Percentiles rank a stretch among this genome's conserved stretches.
These are phyloP conservation scores for Zalophus californianus DNA, from an alignment of 2,797 vertebrate genomes.

Conservation along the genomic window DNA sequence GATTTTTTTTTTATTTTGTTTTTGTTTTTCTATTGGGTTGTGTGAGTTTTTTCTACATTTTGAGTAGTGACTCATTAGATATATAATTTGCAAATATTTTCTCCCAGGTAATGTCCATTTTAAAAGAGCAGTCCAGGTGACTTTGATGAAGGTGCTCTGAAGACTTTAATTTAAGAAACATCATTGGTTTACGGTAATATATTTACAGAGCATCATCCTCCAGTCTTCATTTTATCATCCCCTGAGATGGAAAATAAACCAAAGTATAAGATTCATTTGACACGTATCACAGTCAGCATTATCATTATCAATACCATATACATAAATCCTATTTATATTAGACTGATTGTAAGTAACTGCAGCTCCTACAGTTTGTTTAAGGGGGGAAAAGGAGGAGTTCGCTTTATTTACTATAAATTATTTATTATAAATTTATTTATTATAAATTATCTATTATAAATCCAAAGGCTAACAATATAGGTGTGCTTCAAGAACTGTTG, in stretches of 20 bases:
- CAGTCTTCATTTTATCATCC: neutral
- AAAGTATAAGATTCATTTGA: neutral
- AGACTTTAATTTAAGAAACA: neutral
- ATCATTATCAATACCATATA: neutral
- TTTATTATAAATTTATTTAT: neutral
- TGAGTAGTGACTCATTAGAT: neutral
- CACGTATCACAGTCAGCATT: neutral
- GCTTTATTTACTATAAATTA: neutral
- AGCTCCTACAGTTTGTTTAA: neutral
- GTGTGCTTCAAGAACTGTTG: neutral
- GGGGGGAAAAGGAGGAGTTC: neutral
- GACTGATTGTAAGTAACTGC: neutral
- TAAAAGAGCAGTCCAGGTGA: neutral
- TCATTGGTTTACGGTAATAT: neutral
- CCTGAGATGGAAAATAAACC: neutral
- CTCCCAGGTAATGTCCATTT: neutral
- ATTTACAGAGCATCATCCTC: neutral
- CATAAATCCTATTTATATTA: neutral
- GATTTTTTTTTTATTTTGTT: neutral
- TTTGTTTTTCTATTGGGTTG: neutral
- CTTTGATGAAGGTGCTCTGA: neutral
- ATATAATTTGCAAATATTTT: neutral
- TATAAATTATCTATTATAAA: neutral
- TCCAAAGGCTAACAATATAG: neutral
- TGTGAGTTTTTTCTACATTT: neutral